Evolutionary conservation across 2,113 vertebrate species (phyloP).

Genomic region (Mus pahari): DNA sequence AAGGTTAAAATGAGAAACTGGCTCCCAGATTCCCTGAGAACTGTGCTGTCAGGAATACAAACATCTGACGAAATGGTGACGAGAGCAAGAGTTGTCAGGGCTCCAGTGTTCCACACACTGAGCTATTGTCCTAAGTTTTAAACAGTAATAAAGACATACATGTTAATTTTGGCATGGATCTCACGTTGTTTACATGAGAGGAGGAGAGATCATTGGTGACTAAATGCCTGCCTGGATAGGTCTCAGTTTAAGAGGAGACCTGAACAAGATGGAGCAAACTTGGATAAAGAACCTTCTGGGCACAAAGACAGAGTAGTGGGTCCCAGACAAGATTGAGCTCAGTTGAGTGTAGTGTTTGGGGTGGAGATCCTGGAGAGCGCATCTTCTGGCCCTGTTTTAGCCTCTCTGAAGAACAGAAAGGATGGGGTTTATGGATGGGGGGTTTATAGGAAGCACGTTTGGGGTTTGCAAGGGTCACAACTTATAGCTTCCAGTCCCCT

Average conservation of each 20-base stretch:
- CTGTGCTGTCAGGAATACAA: neutral
- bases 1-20: neutral
- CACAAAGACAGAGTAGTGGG: neutral
- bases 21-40: neutral
- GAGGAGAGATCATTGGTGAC: neutral
- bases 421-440: neutral
- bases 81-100: neutral
- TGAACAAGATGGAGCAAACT: neutral
- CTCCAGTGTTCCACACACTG: neutral
- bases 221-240: neutral
- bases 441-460: neutral
- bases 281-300: neutral
- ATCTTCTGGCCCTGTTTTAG: neutral
- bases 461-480: neutral
- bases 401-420: neutral
- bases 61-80: neutral
- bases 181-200: neutral
- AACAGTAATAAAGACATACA: neutral
- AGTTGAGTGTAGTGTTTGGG: neutral
- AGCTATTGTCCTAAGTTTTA: neutral
- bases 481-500: neutral
- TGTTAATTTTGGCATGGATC: neutral
- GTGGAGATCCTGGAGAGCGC: neutral
- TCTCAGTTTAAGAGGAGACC: neutral
- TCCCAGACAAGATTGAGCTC: neutral